Percentiles rank a stretch among this genome's conserved stretches.
Evolutionary conservation across 2,113 vertebrate genomes (phyloP).

Genomic region (Theropithecus gelada): DNA sequence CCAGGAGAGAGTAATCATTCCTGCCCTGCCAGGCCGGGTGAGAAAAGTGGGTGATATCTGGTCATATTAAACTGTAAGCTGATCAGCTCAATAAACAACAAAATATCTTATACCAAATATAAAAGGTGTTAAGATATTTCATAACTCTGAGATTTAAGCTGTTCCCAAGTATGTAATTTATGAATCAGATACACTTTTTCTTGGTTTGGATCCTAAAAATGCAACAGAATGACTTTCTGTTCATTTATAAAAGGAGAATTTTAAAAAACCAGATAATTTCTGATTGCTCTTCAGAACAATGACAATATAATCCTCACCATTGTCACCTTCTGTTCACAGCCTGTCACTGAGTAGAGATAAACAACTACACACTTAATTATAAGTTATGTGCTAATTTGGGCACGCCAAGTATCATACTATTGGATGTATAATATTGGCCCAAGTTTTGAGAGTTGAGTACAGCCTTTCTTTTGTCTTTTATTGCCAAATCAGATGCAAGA

Average conservation of each 20-base stretch:
- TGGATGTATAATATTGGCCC: not conserved
- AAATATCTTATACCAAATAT: not conserved
- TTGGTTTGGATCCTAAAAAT: not conserved
- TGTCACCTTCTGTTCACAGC: not conserved
- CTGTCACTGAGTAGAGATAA: not conserved
- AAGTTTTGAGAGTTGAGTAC: not conserved
- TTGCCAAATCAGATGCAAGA: not conserved
- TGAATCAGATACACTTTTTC: not conserved
- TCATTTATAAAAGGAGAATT: slow-evolving; percentile 20
- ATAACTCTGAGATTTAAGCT: not conserved
- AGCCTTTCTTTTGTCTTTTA: not conserved
- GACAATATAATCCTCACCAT: not conserved
- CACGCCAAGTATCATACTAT: not conserved
- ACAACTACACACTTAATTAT: not conserved
- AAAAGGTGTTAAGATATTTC: not conserved
- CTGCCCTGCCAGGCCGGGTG: not conserved
- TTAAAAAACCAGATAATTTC: not conserved
- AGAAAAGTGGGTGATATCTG: not conserved
- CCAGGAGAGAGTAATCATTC: not conserved
- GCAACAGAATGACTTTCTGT: not conserved
- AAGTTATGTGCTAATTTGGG: not conserved
- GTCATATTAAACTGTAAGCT: not conserved
- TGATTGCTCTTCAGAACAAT: not conserved
- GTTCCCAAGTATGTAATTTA: not conserved
- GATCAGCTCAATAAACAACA: not conserved